phyloP scores from a whole-genome alignment of 1,140 invertebrate species.

The Pseudomyrmex cubaensis region DNA sequence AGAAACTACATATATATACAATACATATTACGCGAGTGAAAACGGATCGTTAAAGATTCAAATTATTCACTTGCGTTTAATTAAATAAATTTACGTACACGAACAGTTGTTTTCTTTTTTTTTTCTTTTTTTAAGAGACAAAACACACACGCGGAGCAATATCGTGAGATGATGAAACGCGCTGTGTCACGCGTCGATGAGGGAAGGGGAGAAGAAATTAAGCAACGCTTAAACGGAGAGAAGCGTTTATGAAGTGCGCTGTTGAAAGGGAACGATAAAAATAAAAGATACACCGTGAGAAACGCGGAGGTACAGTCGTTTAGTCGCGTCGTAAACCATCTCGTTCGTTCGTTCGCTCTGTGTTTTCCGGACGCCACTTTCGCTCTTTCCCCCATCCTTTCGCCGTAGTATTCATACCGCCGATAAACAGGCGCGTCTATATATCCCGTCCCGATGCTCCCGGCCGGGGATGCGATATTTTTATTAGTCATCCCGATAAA shows the following conservation, averaged over 20 bases:
- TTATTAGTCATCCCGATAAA: constrained; percentile 77
- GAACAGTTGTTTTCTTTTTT: not conserved
- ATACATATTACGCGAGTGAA: not conserved
- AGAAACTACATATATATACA: not conserved
- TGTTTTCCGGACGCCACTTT: constrained; percentile 31
- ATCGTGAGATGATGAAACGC: not conserved
- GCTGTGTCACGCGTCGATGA: not conserved
- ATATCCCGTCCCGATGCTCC: constrained; percentile 7
- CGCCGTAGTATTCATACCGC: not conserved
- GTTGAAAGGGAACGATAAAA: constrained; percentile 37
- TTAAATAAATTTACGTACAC: not conserved
- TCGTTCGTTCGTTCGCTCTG: constrained; percentile 45
- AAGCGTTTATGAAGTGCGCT: constrained; percentile 10
- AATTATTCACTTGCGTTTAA: not conserved
- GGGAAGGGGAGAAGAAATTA: not conserved
- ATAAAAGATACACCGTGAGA: constrained; percentile 54
- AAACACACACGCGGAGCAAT: not conserved
- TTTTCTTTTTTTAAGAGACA: not conserved
- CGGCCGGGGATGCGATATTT: constrained; percentile 66
- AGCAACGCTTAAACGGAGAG: not conserved
- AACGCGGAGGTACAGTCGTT: constrained; percentile 74
- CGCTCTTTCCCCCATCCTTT: constrained; percentile 3
- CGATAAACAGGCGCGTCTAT: constrained; percentile 38
- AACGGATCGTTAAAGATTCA: not conserved
- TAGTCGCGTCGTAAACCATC: constrained; percentile 76